Evolutionary conservation across 2,113 vertebrate species (phyloP).

Genomic region (Thomomys bottae): DNA sequence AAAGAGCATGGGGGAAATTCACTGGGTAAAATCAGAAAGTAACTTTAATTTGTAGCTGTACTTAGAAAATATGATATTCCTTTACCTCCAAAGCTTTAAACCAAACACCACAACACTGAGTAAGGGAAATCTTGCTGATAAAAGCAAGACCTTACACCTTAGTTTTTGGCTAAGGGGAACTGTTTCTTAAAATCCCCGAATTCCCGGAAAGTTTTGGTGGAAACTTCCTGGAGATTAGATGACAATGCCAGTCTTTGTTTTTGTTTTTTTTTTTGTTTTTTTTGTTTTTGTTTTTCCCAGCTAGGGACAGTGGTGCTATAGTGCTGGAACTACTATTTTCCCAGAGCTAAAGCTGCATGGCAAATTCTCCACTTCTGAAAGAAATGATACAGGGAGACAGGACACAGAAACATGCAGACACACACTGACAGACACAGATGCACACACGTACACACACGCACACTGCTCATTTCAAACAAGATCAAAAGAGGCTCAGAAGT

Average conservation of each 20-base stretch:
- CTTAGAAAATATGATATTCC: background rate
- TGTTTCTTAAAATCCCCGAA: background rate
- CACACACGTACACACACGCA: slow-evolving; percentile 51
- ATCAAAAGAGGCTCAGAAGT: slow-evolving; percentile 41
- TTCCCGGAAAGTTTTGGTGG: background rate
- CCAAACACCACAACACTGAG: background rate
- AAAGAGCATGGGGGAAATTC: background rate
- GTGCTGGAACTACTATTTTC: background rate
- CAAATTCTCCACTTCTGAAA: slow-evolving; percentile 82
- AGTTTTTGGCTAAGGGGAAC: background rate
- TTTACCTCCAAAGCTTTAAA: background rate
- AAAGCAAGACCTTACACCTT: background rate
- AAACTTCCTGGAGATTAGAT: background rate
- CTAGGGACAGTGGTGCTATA: background rate
- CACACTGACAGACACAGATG: slow-evolving; percentile 49
- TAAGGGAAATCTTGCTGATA: background rate
- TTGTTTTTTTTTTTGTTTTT: no score
- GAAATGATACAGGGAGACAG: slow-evolving; percentile 63
- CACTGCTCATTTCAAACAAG: slow-evolving; percentile 42
- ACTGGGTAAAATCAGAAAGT: background rate
- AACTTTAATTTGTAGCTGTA: background rate
- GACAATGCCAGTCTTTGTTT: background rate
- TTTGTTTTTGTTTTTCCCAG: slow-evolving; percentile 27
- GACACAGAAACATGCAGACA: slow-evolving; percentile 59
- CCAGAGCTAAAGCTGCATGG: slow-evolving; percentile 67